Evolutionary conservation across 2,113 vertebrate genomes (phyloP).

Genomic region (Nyctereutes procyonoides): DNA sequence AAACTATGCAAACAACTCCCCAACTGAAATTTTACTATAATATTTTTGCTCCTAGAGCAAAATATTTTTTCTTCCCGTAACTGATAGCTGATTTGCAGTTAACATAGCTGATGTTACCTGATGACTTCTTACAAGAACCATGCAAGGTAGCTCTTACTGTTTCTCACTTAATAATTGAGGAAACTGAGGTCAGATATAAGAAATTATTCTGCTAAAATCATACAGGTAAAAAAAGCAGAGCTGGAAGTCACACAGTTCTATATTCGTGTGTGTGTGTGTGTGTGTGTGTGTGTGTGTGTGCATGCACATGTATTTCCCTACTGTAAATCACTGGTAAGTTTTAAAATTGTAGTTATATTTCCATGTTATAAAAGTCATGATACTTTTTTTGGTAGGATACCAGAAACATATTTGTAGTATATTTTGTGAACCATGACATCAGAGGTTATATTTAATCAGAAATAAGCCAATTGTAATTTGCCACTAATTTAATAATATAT

Average conservation of each 20-base stretch:
- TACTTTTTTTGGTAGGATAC: not conserved
- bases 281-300: not conserved
- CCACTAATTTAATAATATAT: not conserved
- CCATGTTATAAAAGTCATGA: not conserved
- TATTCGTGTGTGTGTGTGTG: not conserved
- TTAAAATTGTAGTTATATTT: not conserved
- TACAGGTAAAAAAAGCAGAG: not conserved
- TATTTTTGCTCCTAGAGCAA: not conserved
- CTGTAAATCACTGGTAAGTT: not conserved
- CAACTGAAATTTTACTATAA: not conserved
- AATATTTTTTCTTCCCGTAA: not conserved
- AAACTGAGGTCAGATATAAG: not conserved
- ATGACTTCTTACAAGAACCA: not conserved
- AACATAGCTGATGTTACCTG: not conserved
- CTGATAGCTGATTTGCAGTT: not conserved
- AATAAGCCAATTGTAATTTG: conserved; percentile 8
- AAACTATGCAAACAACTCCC: not conserved
- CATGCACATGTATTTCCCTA: not conserved
- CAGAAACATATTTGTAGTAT: not conserved
- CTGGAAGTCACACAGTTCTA: not conserved
- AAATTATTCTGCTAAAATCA: not conserved
- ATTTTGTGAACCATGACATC: not conserved
- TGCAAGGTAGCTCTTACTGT: not conserved
- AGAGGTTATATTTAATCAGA: not conserved
- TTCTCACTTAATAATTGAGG: not conserved